phyloP scores from a whole-genome alignment of 1,140 invertebrate genomes.

The Anastrepha obliqua region DNA sequence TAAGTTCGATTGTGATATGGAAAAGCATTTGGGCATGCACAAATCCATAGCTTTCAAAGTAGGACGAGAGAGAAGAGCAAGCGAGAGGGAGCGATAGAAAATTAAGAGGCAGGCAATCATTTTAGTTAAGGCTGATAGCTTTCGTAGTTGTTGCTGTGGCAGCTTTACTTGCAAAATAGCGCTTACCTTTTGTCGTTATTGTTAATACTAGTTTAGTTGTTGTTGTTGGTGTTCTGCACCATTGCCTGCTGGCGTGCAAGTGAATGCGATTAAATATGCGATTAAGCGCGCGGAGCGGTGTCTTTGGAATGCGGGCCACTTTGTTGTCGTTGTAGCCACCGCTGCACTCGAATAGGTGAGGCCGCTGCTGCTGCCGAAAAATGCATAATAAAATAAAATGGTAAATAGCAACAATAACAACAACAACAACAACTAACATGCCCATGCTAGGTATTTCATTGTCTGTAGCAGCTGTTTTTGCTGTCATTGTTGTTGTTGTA shows the following conservation, averaged over 20 bases:
- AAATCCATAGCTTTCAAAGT: background rate
- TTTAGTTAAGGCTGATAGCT: background rate
- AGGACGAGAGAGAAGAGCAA: background rate
- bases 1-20: background rate
- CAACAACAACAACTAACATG: conserved; percentile 12
- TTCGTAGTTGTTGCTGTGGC: background rate
- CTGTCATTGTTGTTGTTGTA: conserved; percentile 32
- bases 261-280: conserved; percentile 50
- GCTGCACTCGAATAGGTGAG: conserved; percentile 13
- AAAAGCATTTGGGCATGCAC: background rate
- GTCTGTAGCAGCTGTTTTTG: background rate
- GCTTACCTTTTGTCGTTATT: background rate
- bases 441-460: background rate
- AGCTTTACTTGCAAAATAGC: background rate
- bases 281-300: background rate
- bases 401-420: conserved; percentile 38
- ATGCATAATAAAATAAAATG: conserved; percentile 2
- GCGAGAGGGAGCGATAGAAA: background rate
- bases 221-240: background rate
- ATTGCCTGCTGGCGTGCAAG: conserved; percentile 26
- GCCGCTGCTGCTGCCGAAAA: conserved; percentile 36
- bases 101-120: background rate
- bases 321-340: background rate
- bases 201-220: background rate
- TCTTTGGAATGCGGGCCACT: conserved; percentile 32